These are phyloP conservation scores for Glyphotaelius pellucidus DNA, from an alignment of 2,888 invertebrate species.

Conservation along the genomic window DNA sequence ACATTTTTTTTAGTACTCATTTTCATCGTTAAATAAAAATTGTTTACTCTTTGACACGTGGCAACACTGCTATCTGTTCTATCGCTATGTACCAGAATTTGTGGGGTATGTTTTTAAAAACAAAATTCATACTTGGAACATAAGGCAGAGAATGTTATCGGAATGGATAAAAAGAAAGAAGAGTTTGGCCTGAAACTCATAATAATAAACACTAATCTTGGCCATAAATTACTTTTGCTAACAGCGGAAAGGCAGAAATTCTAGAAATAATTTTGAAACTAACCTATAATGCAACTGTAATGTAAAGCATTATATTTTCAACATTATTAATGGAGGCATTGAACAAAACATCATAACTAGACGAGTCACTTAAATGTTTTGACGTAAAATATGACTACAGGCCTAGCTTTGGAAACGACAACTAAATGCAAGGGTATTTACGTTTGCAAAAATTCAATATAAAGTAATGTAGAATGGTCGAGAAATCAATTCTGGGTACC, in stretches of 20 bases:
- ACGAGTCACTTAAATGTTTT: neutral
- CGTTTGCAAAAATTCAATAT: neutral
- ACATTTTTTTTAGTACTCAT: no score
- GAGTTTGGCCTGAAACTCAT: no score
- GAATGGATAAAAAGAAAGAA: neutral
- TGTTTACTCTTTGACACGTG: no score
- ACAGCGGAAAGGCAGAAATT: neutral
- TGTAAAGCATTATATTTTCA: neutral
- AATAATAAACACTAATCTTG: neutral
- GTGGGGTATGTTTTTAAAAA: neutral
- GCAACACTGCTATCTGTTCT: neutral
- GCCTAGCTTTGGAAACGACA: neutral
- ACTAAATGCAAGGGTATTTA: neutral
- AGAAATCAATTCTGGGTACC: neutral
- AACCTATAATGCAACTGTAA: neutral
- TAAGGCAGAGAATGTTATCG: neutral
- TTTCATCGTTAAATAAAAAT: no score
- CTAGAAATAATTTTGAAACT: neutral
- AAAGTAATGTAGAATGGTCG: neutral
- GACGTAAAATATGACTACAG: neutral
- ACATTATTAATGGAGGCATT: neutral
- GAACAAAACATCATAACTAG: neutral
- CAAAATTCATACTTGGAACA: neutral
- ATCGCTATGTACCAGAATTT: neutral
- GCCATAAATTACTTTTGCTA: neutral